A percentile compares a stretch with the other conserved stretches of the same genome.
phyloP scores from a whole-genome alignment of 2,888 invertebrate genomes.

The Lutraria lutraria region DNA sequence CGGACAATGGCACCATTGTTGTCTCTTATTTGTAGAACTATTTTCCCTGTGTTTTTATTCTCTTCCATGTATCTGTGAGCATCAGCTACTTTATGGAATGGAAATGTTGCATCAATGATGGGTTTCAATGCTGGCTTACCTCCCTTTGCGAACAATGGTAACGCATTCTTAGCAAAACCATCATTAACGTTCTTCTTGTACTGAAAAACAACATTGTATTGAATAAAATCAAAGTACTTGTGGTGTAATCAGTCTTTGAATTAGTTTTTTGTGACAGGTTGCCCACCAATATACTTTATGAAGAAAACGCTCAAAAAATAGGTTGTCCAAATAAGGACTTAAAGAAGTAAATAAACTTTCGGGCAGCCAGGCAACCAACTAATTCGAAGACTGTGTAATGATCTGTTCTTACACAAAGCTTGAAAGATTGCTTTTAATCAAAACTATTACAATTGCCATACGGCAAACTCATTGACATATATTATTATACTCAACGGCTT shows the following conservation, averaged over 20 bases:
- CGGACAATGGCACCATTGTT: conserved; percentile 72
- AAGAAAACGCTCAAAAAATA: too few species aligned
- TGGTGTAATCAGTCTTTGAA: background rate
- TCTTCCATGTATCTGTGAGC: conserved; percentile 85
- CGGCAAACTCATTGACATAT: background rate
- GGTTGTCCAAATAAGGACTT: too few species aligned
- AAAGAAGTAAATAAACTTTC: too few species aligned
- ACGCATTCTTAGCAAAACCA: conserved; percentile 77
- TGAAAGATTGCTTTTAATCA: background rate
- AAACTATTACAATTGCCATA: background rate
- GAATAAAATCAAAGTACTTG: background rate
- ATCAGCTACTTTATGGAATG: conserved; percentile 80
- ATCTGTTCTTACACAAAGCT: too few species aligned
- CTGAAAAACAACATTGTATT: conserved; percentile 73
- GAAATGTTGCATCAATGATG: conserved; percentile 81
- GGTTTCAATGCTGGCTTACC: conserved; percentile 73
- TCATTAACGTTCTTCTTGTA: conserved; percentile 84
- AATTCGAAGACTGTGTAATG: too few species aligned
- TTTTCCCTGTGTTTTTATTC: conserved; percentile 85
- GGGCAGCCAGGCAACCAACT: too few species aligned
- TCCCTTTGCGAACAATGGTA: conserved; percentile 81
- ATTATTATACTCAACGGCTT: too few species aligned
- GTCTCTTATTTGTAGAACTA: conserved; percentile 79
- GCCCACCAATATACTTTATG: too few species aligned
- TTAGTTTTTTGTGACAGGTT: too few species aligned